Evolutionary conservation across 2,113 vertebrate species (phyloP).

Genomic region (Tetrax tetrax): DNA sequence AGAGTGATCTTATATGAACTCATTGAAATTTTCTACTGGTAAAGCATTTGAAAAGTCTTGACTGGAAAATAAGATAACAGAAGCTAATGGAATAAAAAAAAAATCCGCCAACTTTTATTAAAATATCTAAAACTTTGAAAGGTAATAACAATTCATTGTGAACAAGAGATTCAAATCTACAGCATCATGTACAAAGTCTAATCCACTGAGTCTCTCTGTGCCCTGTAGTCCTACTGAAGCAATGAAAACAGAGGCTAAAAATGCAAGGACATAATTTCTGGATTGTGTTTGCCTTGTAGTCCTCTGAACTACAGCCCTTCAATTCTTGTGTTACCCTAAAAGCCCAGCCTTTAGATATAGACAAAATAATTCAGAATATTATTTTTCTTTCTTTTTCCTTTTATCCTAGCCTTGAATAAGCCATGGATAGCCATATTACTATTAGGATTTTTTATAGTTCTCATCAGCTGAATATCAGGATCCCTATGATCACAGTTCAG

Average conservation of each 20-base stretch:
- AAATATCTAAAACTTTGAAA: background rate
- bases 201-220: background rate
- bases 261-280: background rate
- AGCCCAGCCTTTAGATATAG: background rate
- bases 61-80: background rate
- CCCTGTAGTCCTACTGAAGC: background rate
- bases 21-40: background rate
- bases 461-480: conserved; percentile 26
- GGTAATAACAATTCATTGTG: background rate
- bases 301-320: background rate
- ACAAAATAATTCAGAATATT: background rate
- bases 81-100: background rate
- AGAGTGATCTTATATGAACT: background rate
- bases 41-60: background rate
- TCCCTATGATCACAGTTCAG: conserved; percentile 2
- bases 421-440: background rate
- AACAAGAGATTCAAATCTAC: background rate
- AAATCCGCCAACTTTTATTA: background rate
- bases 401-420: background rate
- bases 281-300: conserved; percentile 14
- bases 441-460: background rate
- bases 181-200: background rate
- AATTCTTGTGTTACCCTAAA: background rate
- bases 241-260: conserved; percentile 16
- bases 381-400: background rate